A percentile compares a stretch with the other conserved stretches of the same genome.
Evolutionary conservation across 2,797 vertebrate species (phyloP).

Genomic region (Eulemur coronatus): DNA sequence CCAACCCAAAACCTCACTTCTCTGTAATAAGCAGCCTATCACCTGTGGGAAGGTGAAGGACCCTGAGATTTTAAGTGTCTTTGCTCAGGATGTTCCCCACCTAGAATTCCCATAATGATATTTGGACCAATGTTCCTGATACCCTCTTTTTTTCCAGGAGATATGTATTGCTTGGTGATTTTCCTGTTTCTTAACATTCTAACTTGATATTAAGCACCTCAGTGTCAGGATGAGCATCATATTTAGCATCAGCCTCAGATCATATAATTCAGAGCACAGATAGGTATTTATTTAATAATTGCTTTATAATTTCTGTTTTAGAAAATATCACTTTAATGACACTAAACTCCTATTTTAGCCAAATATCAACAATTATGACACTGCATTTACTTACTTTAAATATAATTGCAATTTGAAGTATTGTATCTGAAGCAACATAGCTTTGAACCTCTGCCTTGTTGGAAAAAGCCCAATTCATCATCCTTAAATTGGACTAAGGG

Average conservation of each 20-base stretch:
- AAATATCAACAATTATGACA: background rate
- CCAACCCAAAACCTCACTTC: background rate
- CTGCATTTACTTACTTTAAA: constrained; percentile 31
- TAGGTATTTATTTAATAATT: background rate
- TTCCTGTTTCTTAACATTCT: background rate
- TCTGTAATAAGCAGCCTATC: background rate
- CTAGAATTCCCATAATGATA: background rate
- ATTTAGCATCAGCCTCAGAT: background rate
- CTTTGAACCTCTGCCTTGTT: background rate
- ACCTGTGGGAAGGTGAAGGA: background rate
- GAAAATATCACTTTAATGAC: background rate
- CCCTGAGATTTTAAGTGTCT: background rate
- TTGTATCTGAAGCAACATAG: background rate
- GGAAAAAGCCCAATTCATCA: constrained; percentile 59
- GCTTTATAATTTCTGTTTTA: background rate
- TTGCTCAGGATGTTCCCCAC: background rate
- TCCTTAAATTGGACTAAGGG: constrained; percentile 48
- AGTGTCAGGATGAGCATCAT: background rate
- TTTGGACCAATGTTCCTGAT: background rate
- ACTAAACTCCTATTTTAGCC: background rate
- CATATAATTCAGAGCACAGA: background rate
- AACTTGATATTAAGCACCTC: background rate
- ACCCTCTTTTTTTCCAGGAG: background rate
- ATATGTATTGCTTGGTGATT: background rate
- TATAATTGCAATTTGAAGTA: background rate